Evolutionary conservation across 1,140 invertebrate genomes (phyloP).

Genomic region (Bombus superbus): DNA sequence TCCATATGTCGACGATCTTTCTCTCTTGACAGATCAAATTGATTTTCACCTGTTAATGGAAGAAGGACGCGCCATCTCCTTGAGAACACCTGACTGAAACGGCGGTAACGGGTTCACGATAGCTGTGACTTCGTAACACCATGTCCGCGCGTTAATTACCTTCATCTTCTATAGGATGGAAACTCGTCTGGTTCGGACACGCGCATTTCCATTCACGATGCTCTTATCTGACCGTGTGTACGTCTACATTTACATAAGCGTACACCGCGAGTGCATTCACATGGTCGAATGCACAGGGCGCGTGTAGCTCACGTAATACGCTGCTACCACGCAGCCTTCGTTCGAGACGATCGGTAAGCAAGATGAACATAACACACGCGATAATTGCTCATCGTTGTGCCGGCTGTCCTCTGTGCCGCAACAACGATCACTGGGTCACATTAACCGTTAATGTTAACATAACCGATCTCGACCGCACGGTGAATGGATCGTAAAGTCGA

Average conservation of each 20-base stretch:
- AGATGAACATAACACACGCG: conserved; percentile 44
- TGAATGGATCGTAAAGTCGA: conserved; percentile 66
- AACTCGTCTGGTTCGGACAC: conserved; percentile 66
- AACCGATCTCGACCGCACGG: conserved; percentile 55
- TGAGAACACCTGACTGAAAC: conserved; percentile 16
- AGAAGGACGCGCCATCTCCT: not conserved
- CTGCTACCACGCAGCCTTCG: conserved; percentile 29
- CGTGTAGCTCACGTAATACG: conserved; percentile 36
- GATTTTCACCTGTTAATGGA: conserved; percentile 31
- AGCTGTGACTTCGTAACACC: conserved; percentile 48
- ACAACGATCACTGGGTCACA: conserved; percentile 44
- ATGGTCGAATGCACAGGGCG: conserved; percentile 6
- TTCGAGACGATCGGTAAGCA: conserved; percentile 21
- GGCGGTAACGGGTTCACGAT: conserved; percentile 4
- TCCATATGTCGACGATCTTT: not conserved
- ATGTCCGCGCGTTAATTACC: conserved; percentile 74
- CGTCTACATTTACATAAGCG: conserved; percentile 26
- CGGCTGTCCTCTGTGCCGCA: not conserved
- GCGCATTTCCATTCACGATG: conserved; percentile 58
- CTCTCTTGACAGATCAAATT: conserved; percentile 20
- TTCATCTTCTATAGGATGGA: conserved; percentile 72
- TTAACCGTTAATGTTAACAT: conserved; percentile 68
- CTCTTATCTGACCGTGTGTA: conserved; percentile 50
- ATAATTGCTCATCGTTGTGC: conserved; percentile 52
- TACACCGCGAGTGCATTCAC: conserved; percentile 9